Base-by-base conservation (phyloP, 2,113 vertebrate species). In the Microcebus tavaratra region DNA sequence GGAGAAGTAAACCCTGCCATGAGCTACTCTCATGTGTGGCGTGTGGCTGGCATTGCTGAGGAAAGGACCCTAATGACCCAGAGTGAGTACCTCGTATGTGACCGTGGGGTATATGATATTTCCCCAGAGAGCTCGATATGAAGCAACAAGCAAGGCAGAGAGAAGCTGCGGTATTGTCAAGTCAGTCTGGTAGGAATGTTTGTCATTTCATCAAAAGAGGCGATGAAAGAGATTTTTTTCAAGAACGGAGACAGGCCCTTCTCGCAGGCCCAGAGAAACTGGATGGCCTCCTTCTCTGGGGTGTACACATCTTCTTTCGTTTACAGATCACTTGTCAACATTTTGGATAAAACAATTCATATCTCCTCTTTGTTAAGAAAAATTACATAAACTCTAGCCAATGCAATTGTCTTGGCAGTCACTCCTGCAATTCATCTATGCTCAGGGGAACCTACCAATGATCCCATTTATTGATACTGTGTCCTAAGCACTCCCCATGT, bases 281-380 rank as follows among this genome's bases (percentile, higher is more conserved):
- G n/a, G 89, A 5, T 9, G 15, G 6, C 5, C 18, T 21, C 42
- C n/a, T 84, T 17, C 9, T 9, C 15, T 23, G 76, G 50, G 25
- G 3, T 23, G 2, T 5, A 25, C 9, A 1, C 45, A 50, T 59
- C 53, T 75, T 57, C 81, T 85, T 81, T 61, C 79, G 21, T 53
- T 59, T 65, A 57, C 7, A 55, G 10, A 25, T 72, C 27, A 72
- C 42, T 63, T 0, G 1, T 42, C 67, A 75, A 42, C 50, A 31
- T 79, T 70, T 91, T 83, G 57, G 42, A 78, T 68, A 57, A 73
- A 91, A n/a, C 18, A 29, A 59, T 39, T 31, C 25, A 76, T 50
- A 61, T 94, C 59, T 92, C 42, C 34, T 79, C 27, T 79, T 50
- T 88, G 29, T 86, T 78, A 61, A 57, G 81, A 95, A 88, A 76